Base-by-base conservation (phyloP, 1,140 invertebrate species). In the Drosophila insularis region DNA sequence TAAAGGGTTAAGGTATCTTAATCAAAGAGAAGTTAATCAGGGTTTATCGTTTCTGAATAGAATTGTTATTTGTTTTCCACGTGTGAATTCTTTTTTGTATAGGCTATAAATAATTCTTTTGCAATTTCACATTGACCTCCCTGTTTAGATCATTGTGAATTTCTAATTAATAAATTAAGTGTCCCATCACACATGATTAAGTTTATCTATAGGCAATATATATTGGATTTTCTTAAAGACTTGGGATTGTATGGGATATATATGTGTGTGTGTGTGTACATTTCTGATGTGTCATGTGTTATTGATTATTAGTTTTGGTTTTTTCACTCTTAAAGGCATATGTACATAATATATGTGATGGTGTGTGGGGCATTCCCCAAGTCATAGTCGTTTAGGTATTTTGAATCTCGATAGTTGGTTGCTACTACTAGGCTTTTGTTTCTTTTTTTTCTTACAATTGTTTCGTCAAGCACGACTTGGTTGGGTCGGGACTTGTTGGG, bases 401-500 rank as follows among this genome's bases (percentile, higher is more conserved):
- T 50, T 21, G 43, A 17, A 50, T 50, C 19, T 19, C 19, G 43
- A 43, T 21, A 10, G 17, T 21, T 50, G 10, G 17, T 46, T 46
- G 43, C 19, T 46, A 46, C 23, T 23, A 23, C 0, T 23, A 23
- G 23, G 40, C 40, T 17, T 17, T 43, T 43, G 35, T 13, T 11
- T 37, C 13, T 11, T 37, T 21, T 50, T 21, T 11, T 8, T 58
- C 6, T 27, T 27, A 27, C 55, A 58, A 58, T 58, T 58, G 14
- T 58, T 37, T 14, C 55, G 10, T 11, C 55, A 19, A 58, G 55
- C 55, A 61, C 59, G 59, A 61, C 35, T 61, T 39, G 35, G 35
- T 13, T 11, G 11, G 11, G 35, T 13, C 11, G 35, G 35, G 35
- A 11, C 11, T 37, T 13, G 4, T 64, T 43, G 50, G 27, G 27